Conservation (phyloP, 2,888 invertebrate genomes). For the Dynastes maya region DNA sequence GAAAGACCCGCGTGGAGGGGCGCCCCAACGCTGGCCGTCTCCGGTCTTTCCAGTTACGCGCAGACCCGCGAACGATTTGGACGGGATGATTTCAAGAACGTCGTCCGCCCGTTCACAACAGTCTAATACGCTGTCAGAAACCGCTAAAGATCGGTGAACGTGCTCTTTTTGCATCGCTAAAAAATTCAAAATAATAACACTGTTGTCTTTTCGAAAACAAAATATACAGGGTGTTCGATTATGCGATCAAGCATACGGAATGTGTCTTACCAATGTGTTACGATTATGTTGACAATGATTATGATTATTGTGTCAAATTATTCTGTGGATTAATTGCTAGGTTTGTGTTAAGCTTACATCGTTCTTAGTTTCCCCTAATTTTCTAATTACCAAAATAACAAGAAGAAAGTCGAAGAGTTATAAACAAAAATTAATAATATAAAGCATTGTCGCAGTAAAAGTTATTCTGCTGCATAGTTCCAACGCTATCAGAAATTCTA, state of each 20-base stretch:
- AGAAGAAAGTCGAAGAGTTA: conserved; percentile 23
- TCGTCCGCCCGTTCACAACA: conserved; percentile 42
- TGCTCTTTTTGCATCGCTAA: conserved; percentile 12
- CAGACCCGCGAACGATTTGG: conserved; percentile 54
- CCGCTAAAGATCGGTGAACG: conserved; percentile 44
- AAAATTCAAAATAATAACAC: conserved; percentile 20
- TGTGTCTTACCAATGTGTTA: conserved; percentile 43
- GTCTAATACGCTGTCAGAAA: conserved; percentile 44
- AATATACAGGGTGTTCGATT: conserved; percentile 45
- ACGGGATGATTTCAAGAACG: conserved; percentile 47
- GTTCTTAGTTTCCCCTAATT: background rate
- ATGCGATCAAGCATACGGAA: conserved; percentile 44
- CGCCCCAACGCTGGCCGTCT: conserved; percentile 53
- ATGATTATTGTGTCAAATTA: conserved; percentile 46
- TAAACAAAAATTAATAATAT: background rate
- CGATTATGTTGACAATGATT: conserved; percentile 34
- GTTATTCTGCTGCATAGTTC: background rate
- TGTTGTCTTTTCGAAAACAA: conserved; percentile 12
- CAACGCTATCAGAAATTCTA: background rate
- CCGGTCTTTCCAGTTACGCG: conserved; percentile 57
- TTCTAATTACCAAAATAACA: background rate
- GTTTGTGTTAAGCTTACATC: conserved; percentile 37
- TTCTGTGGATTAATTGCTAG: conserved; percentile 41
- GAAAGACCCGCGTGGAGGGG: conserved; percentile 52
- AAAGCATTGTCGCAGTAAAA: background rate